Conservation (phyloP, 2,113 vertebrate genomes). For the Bos javanicus region DNA sequence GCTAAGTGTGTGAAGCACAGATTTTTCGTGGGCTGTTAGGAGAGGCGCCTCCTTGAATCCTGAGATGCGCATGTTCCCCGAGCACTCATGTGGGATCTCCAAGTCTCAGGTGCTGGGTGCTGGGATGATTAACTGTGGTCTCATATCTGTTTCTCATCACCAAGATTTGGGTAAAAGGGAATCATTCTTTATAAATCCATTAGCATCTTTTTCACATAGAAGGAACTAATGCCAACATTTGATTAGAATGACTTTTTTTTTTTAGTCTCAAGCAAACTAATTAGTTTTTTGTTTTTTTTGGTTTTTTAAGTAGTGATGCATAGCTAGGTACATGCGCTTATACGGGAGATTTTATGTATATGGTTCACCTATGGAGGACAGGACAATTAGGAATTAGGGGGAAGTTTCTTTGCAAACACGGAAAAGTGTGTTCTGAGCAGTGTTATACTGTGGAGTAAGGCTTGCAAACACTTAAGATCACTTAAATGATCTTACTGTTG, state of each 20-base stretch:
- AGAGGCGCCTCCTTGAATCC: slow-evolving; percentile 15
- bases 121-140: slow-evolving; percentile 50
- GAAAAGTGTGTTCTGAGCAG: neutral
- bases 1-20: slow-evolving; percentile 42
- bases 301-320: neutral
- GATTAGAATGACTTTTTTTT: slow-evolving; percentile 23
- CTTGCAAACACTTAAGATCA: neutral
- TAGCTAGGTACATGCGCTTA: neutral
- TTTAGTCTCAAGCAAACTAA: neutral
- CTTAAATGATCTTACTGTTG: slow-evolving; percentile 23
- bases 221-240: neutral
- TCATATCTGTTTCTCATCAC: slow-evolving; percentile 51
- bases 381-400: neutral
- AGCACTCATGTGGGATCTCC: neutral
- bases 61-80: slow-evolving; percentile 6
- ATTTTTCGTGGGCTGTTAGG: slow-evolving; percentile 40
- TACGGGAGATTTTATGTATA: neutral
- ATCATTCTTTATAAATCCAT: slow-evolving; percentile 44
- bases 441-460: neutral
- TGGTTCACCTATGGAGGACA: neutral
- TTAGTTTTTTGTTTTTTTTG: neutral
- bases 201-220: neutral
- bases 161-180: slow-evolving; percentile 59
- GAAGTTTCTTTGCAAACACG: neutral
- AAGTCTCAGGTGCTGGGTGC: slow-evolving; percentile 48